phyloP scores from a whole-genome alignment of 2,113 vertebrate genomes.

The Riparia riparia region DNA sequence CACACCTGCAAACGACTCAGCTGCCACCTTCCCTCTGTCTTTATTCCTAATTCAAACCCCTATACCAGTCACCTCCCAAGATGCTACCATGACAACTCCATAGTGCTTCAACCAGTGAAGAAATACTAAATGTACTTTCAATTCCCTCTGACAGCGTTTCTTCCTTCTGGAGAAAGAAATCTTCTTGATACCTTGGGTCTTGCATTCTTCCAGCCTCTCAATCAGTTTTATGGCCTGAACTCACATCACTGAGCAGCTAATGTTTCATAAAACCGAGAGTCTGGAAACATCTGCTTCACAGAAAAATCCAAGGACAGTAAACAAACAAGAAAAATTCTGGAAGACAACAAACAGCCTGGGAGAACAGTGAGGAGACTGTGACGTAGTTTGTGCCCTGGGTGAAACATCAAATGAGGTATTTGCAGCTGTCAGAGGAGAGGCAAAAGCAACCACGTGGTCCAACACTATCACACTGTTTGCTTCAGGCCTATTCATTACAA shows the following conservation, averaged over 20 bases:
- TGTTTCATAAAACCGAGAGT: not conserved
- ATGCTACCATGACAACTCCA: not conserved
- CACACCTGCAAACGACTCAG: accelerated
- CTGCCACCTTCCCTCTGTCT: not conserved
- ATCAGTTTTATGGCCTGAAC: not conserved
- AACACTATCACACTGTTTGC: not conserved
- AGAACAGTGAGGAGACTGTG: not conserved
- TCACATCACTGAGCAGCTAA: not conserved
- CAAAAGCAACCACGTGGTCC: not conserved
- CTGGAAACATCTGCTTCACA: not conserved
- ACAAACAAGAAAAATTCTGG: not conserved
- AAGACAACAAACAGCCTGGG: not conserved
- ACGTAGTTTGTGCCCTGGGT: not conserved
- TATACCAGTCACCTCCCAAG: not conserved
- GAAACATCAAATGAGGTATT: not conserved
- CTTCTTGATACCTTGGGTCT: not conserved
- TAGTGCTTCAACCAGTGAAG: not conserved
- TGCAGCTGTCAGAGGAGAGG: not conserved
- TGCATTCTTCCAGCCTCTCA: not conserved
- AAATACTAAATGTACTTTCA: not conserved
- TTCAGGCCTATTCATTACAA: not conserved
- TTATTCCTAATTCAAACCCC: not conserved
- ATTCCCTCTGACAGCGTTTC: not conserved
- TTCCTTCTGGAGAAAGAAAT: not conserved
- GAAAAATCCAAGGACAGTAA: not conserved